These are phyloP conservation scores for Zaprionus capensis DNA, from an alignment of 1,140 invertebrate genomes.

Conservation along the genomic window DNA sequence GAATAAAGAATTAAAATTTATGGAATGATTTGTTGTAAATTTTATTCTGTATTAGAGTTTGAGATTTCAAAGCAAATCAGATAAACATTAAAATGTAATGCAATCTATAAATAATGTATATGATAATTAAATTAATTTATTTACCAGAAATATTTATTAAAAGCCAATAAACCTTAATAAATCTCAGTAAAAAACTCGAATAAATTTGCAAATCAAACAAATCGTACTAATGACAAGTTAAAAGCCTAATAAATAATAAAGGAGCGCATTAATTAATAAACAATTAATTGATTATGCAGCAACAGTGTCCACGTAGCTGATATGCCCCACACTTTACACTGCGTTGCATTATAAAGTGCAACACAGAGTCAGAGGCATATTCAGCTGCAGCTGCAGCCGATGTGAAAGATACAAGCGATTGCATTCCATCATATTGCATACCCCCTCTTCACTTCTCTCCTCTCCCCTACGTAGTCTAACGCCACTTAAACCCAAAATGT, in stretches of 20 bases:
- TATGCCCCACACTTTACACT: not conserved
- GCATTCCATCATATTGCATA: constrained; percentile 29
- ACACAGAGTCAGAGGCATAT: not conserved
- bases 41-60: no score
- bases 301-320: not conserved
- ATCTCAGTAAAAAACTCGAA: not conserved
- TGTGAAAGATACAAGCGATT: constrained; percentile 7
- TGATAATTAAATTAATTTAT: not conserved
- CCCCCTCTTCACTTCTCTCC: not conserved
- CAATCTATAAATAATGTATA: no score
- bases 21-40: no score
- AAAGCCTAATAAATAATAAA: not conserved
- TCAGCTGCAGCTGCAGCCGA: not conserved
- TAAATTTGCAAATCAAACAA: not conserved
- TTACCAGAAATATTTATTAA: not conserved
- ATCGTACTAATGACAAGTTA: not conserved
- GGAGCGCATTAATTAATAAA: not conserved
- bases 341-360: not conserved
- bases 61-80: no score
- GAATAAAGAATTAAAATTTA: no score
- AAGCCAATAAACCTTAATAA: no score
- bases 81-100: no score
- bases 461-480: not conserved
- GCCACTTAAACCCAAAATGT: constrained; percentile 33
- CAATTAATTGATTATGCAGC: not conserved